A percentile compares a stretch with the other conserved stretches of the same genome.
Conservation (phyloP, 1,140 invertebrate species). For the Caerostris extrusa region DNA sequence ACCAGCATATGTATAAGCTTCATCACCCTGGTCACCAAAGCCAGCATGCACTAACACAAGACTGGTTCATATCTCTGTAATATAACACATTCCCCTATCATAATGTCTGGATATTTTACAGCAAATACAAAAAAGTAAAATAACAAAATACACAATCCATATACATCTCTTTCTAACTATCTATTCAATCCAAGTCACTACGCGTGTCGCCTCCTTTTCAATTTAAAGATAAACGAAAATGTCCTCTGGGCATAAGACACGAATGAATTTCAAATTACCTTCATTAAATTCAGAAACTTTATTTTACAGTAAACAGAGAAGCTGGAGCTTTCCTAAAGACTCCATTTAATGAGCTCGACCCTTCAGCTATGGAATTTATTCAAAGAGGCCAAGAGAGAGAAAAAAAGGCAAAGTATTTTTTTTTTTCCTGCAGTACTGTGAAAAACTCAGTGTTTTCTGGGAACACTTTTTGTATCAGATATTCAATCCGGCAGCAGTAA, state of each 20-base stretch:
- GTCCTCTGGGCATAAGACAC: background rate
- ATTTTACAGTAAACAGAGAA: background rate
- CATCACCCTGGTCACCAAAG: no score
- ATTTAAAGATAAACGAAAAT: background rate
- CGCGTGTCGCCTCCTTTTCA: background rate
- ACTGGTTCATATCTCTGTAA: no score
- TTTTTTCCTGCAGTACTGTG: background rate
- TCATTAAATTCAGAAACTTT: background rate
- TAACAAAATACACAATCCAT: no score
- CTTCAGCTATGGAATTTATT: background rate
- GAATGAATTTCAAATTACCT: constrained; percentile 8
- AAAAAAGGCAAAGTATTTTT: background rate
- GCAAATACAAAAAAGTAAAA: no score
- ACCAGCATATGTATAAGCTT: no score
- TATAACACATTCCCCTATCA: no score
- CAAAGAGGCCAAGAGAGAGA: background rate
- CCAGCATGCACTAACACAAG: no score
- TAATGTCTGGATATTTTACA: no score
- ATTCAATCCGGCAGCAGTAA: background rate
- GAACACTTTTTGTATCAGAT: background rate
- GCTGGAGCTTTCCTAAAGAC: background rate
- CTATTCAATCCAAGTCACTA: background rate
- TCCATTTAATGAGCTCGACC: background rate
- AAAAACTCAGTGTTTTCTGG: background rate
- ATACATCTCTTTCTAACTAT: background rate